phyloP scores from a whole-genome alignment of 2,113 vertebrate species.

The Saguinus imperator region DNA sequence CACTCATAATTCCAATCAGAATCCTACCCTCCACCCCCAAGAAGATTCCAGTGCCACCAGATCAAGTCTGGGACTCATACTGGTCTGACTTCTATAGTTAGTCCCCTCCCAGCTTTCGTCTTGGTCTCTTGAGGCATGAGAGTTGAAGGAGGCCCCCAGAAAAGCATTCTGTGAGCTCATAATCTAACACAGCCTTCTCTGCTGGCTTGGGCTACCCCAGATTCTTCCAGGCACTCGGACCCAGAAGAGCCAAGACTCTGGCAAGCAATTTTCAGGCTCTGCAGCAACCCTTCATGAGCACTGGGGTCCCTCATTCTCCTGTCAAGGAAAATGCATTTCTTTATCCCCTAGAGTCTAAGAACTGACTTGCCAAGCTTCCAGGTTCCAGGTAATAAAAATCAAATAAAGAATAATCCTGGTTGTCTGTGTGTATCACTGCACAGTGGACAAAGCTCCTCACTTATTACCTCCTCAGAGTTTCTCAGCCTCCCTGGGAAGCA shows the following conservation, averaged over 20 bases:
- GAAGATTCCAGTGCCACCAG: neutral
- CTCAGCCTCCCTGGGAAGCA: neutral
- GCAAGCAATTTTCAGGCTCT: neutral
- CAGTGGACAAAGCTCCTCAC: neutral
- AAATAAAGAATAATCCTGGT: neutral
- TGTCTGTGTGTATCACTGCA: neutral
- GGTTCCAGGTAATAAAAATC: neutral
- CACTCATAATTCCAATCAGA: neutral
- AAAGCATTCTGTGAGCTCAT: neutral
- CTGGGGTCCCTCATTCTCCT: accelerated
- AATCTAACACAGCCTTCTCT: neutral
- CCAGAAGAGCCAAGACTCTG: neutral
- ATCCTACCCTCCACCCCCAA: neutral
- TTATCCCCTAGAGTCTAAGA: neutral
- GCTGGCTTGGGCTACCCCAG: neutral
- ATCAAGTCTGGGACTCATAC: neutral
- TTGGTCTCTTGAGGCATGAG: neutral
- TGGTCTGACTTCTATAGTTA: neutral
- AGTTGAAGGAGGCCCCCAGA: neutral
- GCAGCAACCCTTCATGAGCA: neutral
- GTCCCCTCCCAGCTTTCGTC: neutral
- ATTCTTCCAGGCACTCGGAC: neutral
- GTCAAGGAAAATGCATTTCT: neutral
- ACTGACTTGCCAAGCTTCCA: neutral
- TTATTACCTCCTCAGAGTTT: neutral